A percentile compares a stretch with the other conserved stretches of the same genome.
Evolutionary conservation across 2,113 vertebrate species (phyloP).

Genomic region (Clupea harengus): DNA sequence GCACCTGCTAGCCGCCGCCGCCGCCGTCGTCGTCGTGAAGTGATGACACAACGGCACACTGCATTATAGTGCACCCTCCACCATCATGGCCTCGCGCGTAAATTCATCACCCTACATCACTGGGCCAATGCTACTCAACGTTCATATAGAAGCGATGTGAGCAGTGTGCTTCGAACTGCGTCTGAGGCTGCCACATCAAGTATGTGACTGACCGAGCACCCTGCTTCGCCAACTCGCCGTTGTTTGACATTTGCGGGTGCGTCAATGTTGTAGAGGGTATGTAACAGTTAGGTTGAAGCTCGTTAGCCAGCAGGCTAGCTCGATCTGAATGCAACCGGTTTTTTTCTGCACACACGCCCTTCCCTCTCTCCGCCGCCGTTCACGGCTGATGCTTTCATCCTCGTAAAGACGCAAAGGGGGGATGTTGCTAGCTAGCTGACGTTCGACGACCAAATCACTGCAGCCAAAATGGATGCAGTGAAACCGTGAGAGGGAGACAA

Average conservation of each 20-base stretch:
- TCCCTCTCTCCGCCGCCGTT: neutral
- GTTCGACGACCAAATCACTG: neutral
- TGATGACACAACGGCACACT: neutral
- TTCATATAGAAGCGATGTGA: neutral
- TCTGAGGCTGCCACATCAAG: conserved; percentile 1
- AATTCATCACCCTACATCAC: neutral
- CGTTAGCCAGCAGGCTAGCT: conserved; percentile 10
- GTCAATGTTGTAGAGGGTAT: neutral
- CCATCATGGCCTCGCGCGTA: neutral
- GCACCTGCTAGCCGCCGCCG: neutral
- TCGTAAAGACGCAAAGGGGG: neutral
- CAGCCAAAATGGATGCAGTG: neutral
- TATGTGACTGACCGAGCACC: neutral
- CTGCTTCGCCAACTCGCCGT: neutral
- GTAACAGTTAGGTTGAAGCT: neutral
- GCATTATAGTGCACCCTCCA: neutral
- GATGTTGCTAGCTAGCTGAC: neutral
- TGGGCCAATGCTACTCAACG: neutral
- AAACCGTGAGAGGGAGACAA: neutral
- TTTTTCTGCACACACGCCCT: conserved; percentile 1
- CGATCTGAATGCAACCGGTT: conserved; percentile 11
- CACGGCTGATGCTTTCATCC: neutral
- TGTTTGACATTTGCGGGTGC: conserved; percentile 10
- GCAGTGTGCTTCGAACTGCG: neutral
- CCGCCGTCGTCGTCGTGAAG: too few species aligned